Evolutionary conservation across 2,113 vertebrate genomes (phyloP).

Genomic region (Cinclus mexicanus): DNA sequence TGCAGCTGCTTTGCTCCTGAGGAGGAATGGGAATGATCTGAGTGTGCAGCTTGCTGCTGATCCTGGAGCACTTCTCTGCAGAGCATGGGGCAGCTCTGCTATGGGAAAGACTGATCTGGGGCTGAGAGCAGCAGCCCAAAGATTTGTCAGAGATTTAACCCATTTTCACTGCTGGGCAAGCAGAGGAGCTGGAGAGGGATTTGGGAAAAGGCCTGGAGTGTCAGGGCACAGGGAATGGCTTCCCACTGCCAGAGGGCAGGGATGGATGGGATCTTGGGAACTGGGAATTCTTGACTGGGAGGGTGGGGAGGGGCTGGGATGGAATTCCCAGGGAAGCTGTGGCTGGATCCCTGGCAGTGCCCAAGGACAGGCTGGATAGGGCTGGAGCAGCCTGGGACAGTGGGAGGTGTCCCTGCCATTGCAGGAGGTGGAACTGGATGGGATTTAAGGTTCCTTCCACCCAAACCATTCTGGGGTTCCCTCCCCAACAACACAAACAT

Average conservation of each 20-base stretch:
- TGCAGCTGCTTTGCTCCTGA: background rate
- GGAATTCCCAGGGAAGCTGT: background rate
- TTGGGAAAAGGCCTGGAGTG: fast-evolving
- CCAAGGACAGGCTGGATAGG: background rate
- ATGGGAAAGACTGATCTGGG: background rate
- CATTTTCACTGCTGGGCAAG: background rate
- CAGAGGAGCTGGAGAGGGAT: background rate
- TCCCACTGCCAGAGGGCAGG: background rate
- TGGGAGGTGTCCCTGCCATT: background rate
- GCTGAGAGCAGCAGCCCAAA: background rate
- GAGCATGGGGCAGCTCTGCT: background rate
- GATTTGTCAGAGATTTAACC: background rate
- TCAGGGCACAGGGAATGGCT: background rate
- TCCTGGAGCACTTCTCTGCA: background rate
- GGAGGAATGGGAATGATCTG: background rate
- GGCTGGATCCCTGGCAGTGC: background rate
- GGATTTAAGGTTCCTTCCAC: fast-evolving
- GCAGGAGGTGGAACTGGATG: background rate
- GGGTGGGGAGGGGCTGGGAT: background rate
- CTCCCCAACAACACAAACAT: fast-evolving
- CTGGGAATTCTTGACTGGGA: background rate
- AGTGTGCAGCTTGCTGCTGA: background rate
- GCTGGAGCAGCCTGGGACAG: background rate
- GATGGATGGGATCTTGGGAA: background rate
- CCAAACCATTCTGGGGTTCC: background rate